Percentiles rank a stretch among this genome's conserved stretches.
Conservation (phyloP, 2,888 invertebrate genomes). For the Lepetodrilus schrolli region DNA sequence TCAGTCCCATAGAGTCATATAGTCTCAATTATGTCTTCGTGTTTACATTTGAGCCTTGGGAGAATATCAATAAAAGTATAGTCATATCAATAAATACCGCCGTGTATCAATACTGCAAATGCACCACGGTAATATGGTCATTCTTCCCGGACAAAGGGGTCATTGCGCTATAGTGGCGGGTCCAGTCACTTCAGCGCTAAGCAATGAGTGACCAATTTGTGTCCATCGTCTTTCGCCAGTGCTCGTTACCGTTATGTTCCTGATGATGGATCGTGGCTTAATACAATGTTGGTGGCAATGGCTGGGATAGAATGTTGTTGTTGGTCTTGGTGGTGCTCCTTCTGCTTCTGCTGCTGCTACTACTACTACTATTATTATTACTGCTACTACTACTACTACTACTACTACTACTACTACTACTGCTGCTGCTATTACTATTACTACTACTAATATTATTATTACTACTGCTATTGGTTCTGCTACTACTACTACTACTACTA, state of each 20-base stretch:
- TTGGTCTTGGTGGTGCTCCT: neutral
- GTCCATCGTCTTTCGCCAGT: no score
- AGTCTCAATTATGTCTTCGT: neutral
- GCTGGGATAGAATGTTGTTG: no score
- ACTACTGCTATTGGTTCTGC: constrained; percentile 25
- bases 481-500: constrained; percentile 33
- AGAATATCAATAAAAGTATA: neutral
- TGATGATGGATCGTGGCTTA: no score
- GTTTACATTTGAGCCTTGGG: neutral
- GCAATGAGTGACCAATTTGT: no score
- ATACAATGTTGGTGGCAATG: no score
- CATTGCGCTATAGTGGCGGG: no score
- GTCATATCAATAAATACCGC: neutral
- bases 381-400: constrained; percentile 29
- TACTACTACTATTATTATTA: neutral
- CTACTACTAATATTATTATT: constrained; percentile 32
- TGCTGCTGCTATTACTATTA: neutral
- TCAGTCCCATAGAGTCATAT: neutral
- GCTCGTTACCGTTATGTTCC: no score
- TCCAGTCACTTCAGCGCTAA: no score
- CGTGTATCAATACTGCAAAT: neutral
- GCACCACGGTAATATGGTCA: neutral
- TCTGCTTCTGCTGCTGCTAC: neutral
- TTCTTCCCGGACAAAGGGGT: neutral
- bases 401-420: constrained; percentile 19